Evolutionary conservation across 1,140 invertebrate genomes (phyloP).

Genomic region (Ephestia elutella): DNA sequence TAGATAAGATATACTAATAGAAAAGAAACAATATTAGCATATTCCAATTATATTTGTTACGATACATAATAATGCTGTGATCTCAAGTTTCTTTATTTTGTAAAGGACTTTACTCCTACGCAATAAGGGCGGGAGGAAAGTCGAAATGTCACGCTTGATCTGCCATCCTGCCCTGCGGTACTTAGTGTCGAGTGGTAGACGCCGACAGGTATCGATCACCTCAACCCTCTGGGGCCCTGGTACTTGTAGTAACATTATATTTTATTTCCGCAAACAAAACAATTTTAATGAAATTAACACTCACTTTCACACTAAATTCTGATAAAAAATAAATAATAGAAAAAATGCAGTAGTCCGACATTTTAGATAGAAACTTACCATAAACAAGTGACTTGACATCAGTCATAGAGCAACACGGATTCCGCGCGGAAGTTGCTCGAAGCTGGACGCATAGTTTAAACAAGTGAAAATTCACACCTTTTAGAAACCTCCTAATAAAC

Average conservation of each 20-base stretch:
- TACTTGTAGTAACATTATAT: constrained; percentile 13
- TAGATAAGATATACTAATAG: too few relatives aligned
- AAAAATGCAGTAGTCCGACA: too few relatives aligned
- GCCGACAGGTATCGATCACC: constrained; percentile 23
- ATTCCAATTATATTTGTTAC: neutral
- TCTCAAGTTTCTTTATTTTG: neutral
- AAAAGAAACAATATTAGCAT: too few relatives aligned
- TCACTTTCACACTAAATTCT: neutral
- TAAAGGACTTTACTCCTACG: neutral
- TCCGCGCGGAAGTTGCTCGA: too few relatives aligned
- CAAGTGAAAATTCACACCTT: too few relatives aligned
- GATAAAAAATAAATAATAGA: neutral
- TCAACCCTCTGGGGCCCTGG: constrained; percentile 19
- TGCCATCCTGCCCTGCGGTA: neutral
- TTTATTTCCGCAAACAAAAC: neutral
- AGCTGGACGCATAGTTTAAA: too few relatives aligned
- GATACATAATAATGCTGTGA: neutral
- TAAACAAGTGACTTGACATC: too few relatives aligned
- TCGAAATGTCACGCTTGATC: neutral
- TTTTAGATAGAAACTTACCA: too few relatives aligned
- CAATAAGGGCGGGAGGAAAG: neutral
- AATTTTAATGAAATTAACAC: too few relatives aligned
- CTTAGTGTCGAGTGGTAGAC: neutral
- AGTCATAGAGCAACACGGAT: too few relatives aligned
- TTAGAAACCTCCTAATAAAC: too few relatives aligned